Evolutionary conservation across 2,113 vertebrate genomes (phyloP), one percentile per base, ranked within the genome.

Genomic region (Triplophysa siluroides): DNA sequence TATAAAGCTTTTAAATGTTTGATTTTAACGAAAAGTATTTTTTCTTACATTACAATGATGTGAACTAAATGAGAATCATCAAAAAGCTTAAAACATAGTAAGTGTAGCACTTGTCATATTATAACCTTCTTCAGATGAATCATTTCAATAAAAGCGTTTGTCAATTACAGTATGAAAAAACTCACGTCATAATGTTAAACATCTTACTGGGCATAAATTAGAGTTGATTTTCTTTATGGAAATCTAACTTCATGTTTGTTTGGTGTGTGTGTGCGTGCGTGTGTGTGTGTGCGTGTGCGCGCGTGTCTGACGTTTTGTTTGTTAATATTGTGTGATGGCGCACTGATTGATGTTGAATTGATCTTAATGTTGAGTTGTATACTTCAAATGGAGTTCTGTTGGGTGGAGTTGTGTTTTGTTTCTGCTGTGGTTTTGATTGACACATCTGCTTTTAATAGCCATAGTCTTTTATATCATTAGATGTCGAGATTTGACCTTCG

Each of bases 371-470:
- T 52, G 2, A 5, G 14, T 8, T 52, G 8, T 52, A 24, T 26
- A 45, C 19, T 41, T 1, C 50, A 21, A 56, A n/a, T n/a, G 18
- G 18, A 56, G 11, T 26, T 41, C 18, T n/a, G 50, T 1, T 12
- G 18, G 21, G 24, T 4, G 47, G 11, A 18, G 50, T 58, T 58
- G 54, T 43, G 3, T 21, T 1, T 45, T 75, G 33, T 47, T 63
- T 76, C 23, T 26, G 41, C 54, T 63, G 68, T 71, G 68, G 52
- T 71, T 6, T 71, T 89, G 63, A 66, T 54, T 2, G 12, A n/a
- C 47, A 52, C 47, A 14, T 56, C 38, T 91, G 87, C 83, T 29
- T 85, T 54, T 83, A 83, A 81, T 81, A 76, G 70, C 71, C 83
- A 61, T 87, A 19, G 24, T 69, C 14, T 65, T 83, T 85, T 84